These are phyloP conservation scores for Tachina grossa DNA, from an alignment of 2,888 invertebrate species.

Conservation along the genomic window DNA sequence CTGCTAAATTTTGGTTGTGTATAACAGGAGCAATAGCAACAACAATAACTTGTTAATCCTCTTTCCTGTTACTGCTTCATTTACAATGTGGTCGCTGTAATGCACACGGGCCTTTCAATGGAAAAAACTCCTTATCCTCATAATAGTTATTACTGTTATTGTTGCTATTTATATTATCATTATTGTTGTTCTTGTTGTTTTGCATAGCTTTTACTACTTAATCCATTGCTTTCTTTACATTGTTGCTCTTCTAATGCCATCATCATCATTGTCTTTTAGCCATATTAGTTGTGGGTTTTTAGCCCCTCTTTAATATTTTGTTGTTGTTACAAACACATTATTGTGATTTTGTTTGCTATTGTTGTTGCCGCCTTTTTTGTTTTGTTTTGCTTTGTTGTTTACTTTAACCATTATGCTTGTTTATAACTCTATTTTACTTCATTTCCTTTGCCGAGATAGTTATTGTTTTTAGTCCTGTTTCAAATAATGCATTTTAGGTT, in stretches of 20 bases:
- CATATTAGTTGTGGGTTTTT: conserved; percentile 26
- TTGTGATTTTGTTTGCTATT: conserved; percentile 23
- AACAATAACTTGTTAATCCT: conserved; percentile 52
- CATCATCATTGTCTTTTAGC: conserved; percentile 35
- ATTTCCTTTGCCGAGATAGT: conserved; percentile 39
- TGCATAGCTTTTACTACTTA: conserved; percentile 48
- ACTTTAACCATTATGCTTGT: conserved; percentile 55
- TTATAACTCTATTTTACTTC: conserved; percentile 58
- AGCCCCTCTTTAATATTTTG: conserved; percentile 16
- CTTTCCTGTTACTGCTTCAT: conserved; percentile 35
- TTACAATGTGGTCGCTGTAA: conserved; percentile 25
- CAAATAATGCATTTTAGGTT: neutral
- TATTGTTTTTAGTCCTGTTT: conserved; percentile 33
- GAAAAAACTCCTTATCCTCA: conserved; percentile 14
- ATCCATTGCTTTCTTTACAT: conserved; percentile 38
- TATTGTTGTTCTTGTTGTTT: conserved; percentile 22
- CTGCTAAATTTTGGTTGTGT: neutral
- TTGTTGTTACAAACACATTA: conserved; percentile 39
- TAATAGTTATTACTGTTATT: conserved; percentile 31
- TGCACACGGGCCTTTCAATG: conserved; percentile 20
- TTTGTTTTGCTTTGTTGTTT: conserved; percentile 42
- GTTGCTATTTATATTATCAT: conserved; percentile 20
- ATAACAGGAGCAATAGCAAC: neutral
- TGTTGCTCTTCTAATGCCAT: conserved; percentile 38
- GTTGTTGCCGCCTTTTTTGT: neutral